These are phyloP conservation scores for Odontamblyopus lacepedii DNA, from an alignment of 2,797 vertebrate species.

Conservation along the genomic window DNA sequence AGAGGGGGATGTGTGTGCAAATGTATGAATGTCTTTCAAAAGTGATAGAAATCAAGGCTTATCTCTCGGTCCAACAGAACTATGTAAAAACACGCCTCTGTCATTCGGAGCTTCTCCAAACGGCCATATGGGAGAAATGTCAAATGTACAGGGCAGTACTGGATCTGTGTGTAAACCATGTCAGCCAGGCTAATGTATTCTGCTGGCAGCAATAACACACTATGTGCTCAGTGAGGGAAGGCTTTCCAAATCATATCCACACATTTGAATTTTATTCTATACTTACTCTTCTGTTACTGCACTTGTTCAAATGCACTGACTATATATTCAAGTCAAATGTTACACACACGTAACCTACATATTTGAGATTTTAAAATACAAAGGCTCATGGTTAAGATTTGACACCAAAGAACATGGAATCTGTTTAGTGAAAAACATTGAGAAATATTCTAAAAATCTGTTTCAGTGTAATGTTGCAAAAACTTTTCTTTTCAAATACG, in stretches of 20 bases:
- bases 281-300: slow-evolving; percentile 11
- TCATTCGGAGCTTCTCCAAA: slow-evolving; percentile 63
- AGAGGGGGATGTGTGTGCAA: slow-evolving; percentile 31
- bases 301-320: too few species aligned
- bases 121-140: slow-evolving; percentile 43
- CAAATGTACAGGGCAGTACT: slow-evolving; percentile 36
- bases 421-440: background rate
- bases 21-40: slow-evolving; percentile 44
- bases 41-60: slow-evolving; percentile 60
- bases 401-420: background rate
- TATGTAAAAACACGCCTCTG: slow-evolving; percentile 57
- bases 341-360: background rate
- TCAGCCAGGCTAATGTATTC: slow-evolving; percentile 47
- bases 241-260: slow-evolving; percentile 31
- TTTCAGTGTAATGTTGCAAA: too few species aligned
- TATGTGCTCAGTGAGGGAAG: slow-evolving; percentile 36
- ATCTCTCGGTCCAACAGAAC: slow-evolving; percentile 49
- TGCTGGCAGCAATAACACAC: slow-evolving; percentile 24
- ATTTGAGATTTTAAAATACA: background rate
- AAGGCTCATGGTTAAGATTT: background rate
- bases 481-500: too few species aligned
- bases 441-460: background rate
- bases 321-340: background rate
- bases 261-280: slow-evolving; percentile 19
- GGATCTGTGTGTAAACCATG: slow-evolving; percentile 37